Evolutionary conservation across 1,140 invertebrate genomes (phyloP).

Genomic region (Anoplolepis gracilipes): DNA sequence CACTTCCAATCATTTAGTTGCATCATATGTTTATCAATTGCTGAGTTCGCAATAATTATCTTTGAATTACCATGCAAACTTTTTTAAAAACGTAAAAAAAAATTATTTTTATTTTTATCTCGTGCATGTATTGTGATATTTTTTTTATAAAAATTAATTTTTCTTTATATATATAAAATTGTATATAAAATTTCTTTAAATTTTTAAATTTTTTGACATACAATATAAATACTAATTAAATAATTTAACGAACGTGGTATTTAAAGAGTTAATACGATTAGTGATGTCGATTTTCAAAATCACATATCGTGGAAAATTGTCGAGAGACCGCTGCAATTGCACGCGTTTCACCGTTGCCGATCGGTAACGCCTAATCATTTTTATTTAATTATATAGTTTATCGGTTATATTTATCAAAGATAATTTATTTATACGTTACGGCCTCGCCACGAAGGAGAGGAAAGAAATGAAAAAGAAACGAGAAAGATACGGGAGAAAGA

Average conservation of each 20-base stretch:
- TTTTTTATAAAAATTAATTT: neutral
- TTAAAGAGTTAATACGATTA: neutral
- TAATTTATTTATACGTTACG: slow-evolving; percentile 83
- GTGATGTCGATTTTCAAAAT: neutral
- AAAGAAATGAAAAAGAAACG: neutral
- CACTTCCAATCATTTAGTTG: slow-evolving; percentile 73
- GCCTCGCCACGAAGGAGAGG: slow-evolving; percentile 63
- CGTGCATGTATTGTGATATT: too few relatives aligned
- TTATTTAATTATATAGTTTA: slow-evolving; percentile 85
- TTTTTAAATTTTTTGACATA: too few relatives aligned
- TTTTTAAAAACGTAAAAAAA: too few relatives aligned
- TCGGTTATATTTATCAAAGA: slow-evolving; percentile 84
- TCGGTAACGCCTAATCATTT: slow-evolving; percentile 38
- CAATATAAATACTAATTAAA: too few relatives aligned
- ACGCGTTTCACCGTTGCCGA: slow-evolving; percentile 33
- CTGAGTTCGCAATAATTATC: neutral
- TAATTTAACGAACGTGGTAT: neutral
- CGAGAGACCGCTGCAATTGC: slow-evolving; percentile 44
- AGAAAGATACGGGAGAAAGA: neutral
- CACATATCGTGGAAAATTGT: neutral
- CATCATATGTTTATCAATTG: slow-evolving; percentile 58
- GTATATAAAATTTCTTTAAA: too few relatives aligned
- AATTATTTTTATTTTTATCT: neutral
- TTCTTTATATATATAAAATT: too few relatives aligned
- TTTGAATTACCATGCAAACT: neutral